Percentiles rank a stretch among this genome's conserved stretches.
Evolutionary conservation across 2,113 vertebrate genomes (phyloP).

Genomic region (Melanerpes aurifrons): DNA sequence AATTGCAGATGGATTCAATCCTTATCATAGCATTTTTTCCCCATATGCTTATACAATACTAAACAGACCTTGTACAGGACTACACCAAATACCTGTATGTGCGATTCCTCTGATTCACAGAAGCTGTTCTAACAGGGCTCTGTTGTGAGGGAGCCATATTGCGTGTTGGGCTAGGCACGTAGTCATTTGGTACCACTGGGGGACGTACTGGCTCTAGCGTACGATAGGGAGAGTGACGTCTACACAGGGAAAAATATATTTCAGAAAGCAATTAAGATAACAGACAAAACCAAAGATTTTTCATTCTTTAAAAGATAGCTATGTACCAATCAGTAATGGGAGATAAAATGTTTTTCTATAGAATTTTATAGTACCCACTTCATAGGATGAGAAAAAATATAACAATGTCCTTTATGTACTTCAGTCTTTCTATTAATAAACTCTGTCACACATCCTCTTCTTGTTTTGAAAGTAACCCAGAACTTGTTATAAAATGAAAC

Average conservation of each 20-base stretch:
- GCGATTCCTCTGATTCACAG: slow-evolving; percentile 99
- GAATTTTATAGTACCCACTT: background rate
- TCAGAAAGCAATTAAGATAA: slow-evolving; percentile 26
- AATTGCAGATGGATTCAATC: background rate
- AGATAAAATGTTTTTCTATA: fast-evolving
- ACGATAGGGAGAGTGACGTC: slow-evolving; percentile 98
- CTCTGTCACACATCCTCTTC: background rate
- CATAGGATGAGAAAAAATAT: background rate
- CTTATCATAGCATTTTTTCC: background rate
- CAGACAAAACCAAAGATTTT: background rate
- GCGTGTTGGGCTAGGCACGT: slow-evolving; percentile 97
- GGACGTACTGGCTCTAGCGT: slow-evolving; percentile 98
- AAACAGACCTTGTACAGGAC: slow-evolving; percentile 47
- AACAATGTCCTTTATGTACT: background rate
- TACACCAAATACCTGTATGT: slow-evolving; percentile 94
- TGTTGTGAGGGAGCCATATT: slow-evolving; percentile 91
- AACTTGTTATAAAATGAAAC: background rate
- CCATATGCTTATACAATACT: background rate
- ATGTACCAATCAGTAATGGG: fast-evolving
- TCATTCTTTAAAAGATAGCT: background rate
- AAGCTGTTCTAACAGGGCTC: slow-evolving; percentile 96
- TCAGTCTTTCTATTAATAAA: background rate
- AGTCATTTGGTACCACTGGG: slow-evolving; percentile 99
- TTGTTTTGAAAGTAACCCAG: background rate
- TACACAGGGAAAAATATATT: slow-evolving; percentile 78